These are phyloP conservation scores for Diacarnus erythraeanus DNA, from an alignment of 37 sponge, comb jelly and placozoan genomes.

Conservation along the genomic window DNA sequence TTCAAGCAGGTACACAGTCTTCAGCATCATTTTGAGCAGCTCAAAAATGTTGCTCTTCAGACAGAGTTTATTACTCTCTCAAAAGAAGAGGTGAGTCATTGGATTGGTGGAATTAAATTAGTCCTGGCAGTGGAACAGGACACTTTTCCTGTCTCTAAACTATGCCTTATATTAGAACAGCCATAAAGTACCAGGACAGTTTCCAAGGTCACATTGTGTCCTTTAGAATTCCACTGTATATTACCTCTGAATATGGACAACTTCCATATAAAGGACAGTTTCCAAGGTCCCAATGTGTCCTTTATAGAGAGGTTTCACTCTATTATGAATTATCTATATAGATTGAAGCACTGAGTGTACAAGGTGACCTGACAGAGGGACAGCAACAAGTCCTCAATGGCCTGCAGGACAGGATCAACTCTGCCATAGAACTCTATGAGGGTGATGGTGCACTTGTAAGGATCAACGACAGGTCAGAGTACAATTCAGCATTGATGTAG, in stretches of 20 bases:
- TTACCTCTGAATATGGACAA: too few species aligned
- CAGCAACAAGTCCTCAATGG: constrained; percentile 28
- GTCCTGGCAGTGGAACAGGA: too few species aligned
- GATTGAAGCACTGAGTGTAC: constrained; percentile 34
- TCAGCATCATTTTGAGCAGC: constrained; percentile 34
- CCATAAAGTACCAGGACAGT: too few species aligned
- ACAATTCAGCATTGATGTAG: background rate
- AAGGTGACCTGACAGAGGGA: constrained; percentile 23
- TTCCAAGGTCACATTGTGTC: too few species aligned
- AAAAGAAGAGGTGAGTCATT: constrained; percentile 26
- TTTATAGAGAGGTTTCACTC: too few species aligned
- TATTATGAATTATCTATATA: too few species aligned
- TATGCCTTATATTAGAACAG: background rate
- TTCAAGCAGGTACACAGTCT: constrained; percentile 19
- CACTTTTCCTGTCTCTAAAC: background rate
- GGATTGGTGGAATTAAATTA: too few species aligned
- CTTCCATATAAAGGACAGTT: too few species aligned
- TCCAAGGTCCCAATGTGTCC: too few species aligned
- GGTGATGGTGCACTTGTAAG: constrained; percentile 47
- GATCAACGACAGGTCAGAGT: constrained; percentile 32
- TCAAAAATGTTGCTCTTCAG: constrained; percentile 48
- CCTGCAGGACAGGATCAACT: constrained; percentile 34
- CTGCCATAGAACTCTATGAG: constrained; percentile 46
- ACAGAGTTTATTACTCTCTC: constrained; percentile 65
- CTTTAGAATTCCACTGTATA: too few species aligned